These are phyloP conservation scores for Melanotaenia pygmaea DNA, from an alignment of 2,797 vertebrate genomes.

Conservation along the genomic window DNA sequence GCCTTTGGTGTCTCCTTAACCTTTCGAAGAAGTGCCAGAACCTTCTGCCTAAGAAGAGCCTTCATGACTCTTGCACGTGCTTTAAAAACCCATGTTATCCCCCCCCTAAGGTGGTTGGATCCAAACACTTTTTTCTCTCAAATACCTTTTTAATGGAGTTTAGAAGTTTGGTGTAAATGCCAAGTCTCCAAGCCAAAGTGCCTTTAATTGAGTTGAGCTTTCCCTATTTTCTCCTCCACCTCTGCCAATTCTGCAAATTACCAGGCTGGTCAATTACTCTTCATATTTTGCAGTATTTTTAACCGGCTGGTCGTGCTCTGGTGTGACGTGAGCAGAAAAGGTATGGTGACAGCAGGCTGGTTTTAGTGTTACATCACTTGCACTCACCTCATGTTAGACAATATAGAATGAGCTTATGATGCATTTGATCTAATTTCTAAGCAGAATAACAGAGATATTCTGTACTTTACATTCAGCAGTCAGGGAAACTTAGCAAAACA, in stretches of 20 bases:
- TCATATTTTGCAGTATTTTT: conserved; percentile 78
- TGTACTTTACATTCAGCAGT: conserved; percentile 18
- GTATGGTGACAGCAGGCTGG: conserved; percentile 51
- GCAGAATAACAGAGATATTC: conserved; percentile 29
- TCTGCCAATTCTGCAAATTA: conserved; percentile 83
- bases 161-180: conserved; percentile 86
- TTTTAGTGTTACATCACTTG: conserved; percentile 1
- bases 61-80: conserved; percentile 73
- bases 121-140: conserved; percentile 77
- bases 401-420: conserved; percentile 30
- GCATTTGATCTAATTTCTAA: conserved; percentile 30
- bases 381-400: conserved; percentile 20
- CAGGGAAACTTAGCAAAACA: conserved; percentile 29
- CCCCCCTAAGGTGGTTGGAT: conserved; percentile 72
- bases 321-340: conserved; percentile 69
- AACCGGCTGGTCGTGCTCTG: conserved; percentile 63
- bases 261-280: conserved; percentile 80
- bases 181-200: conserved; percentile 83
- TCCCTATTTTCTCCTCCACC: conserved; percentile 78
- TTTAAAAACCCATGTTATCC: conserved; percentile 72
- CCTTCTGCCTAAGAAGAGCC: conserved; percentile 69
- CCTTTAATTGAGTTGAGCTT: conserved; percentile 85
- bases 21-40: conserved; percentile 76
- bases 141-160: conserved; percentile 87
- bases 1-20: conserved; percentile 84